Conservation (phyloP, 1,140 invertebrate species). For the Matsumurasca onukii region DNA sequence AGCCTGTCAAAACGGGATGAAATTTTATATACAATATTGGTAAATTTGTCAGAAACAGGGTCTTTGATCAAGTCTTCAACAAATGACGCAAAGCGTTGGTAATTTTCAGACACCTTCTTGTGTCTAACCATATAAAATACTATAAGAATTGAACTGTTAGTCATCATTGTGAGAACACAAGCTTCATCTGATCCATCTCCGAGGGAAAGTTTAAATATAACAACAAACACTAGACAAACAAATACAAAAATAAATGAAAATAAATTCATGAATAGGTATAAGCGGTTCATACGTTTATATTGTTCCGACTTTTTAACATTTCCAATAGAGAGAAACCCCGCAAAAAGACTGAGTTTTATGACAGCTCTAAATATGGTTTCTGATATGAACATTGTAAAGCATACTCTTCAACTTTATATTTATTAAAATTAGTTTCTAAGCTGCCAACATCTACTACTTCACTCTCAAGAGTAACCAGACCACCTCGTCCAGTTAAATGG, state of each 20-base stretch:
- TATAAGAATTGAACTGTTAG: neutral
- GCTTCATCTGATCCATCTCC: neutral
- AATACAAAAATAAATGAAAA: neutral
- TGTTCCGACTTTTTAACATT: neutral
- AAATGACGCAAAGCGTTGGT: neutral
- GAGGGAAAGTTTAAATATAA: neutral
- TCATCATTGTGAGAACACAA: neutral
- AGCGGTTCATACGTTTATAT: neutral
- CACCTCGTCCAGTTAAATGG: too few relatives aligned
- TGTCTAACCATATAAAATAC: neutral
- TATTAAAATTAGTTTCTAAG: too few relatives aligned
- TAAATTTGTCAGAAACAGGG: neutral
- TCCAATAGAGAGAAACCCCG: neutral
- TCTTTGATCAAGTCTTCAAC: neutral
- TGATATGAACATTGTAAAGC: neutral
- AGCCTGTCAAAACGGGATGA: neutral
- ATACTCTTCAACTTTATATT: neutral
- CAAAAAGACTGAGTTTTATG: neutral
- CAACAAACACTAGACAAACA: neutral
- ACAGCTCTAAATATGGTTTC: neutral
- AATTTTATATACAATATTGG: neutral
- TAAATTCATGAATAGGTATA: neutral
- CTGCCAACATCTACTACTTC: too few relatives aligned
- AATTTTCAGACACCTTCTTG: neutral
- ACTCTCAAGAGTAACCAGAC: too few relatives aligned